Evolutionary conservation across 2,888 invertebrate species (phyloP).

Genomic region (Athripsodes cinereus): DNA sequence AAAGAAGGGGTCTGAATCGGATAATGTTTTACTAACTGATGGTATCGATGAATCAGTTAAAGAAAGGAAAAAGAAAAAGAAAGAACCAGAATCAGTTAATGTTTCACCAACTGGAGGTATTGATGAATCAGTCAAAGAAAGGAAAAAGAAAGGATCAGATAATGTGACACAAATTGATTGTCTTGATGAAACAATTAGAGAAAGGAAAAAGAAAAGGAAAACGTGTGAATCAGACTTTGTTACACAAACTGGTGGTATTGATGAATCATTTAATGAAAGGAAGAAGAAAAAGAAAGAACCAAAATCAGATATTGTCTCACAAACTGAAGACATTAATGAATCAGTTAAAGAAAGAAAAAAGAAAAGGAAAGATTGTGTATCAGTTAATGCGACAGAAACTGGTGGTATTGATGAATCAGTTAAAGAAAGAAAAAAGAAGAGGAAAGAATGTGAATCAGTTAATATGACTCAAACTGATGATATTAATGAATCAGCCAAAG

Average conservation of each 20-base stretch:
- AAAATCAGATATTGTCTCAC: conserved; percentile 5
- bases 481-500: background rate
- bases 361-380: background rate
- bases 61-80: conserved; percentile 6
- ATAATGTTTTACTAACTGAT: background rate
- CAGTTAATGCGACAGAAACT: too few relatives aligned
- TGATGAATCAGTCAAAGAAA: conserved; percentile 7
- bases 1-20: background rate
- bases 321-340: too few relatives aligned
- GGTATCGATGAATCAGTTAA: background rate
- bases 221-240: conserved; percentile 10
- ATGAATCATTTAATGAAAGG: too few relatives aligned
- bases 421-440: conserved; percentile 7
- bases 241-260: too few relatives aligned
- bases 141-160: conserved; percentile 4
- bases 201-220: conserved; percentile 10
- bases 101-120: too few relatives aligned
- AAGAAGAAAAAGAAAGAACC: conserved; percentile 8
- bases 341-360: too few relatives aligned
- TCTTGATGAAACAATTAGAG: background rate
- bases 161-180: too few relatives aligned
- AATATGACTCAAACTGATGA: too few relatives aligned
- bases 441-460: background rate
- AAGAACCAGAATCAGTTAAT: background rate
- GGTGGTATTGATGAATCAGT: background rate